These are phyloP conservation scores for Orthonychiurus folsomi DNA, from an alignment of 2,888 invertebrate species.

Conservation along the genomic window DNA sequence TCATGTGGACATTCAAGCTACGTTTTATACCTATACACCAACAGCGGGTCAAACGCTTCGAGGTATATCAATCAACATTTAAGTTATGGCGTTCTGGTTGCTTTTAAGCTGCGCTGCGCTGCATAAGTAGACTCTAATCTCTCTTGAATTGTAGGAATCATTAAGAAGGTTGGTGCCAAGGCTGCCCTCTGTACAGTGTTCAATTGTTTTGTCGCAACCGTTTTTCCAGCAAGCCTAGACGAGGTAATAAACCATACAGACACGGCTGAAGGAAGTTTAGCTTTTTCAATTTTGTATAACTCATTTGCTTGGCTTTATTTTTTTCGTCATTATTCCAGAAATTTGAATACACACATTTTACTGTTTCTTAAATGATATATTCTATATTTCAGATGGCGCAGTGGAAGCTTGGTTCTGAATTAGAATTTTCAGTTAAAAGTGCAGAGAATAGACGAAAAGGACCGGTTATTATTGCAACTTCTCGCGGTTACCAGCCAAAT, in stretches of 20 bases:
- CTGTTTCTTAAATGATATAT: neutral
- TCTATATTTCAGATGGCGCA: neutral
- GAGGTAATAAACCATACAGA: too few species aligned
- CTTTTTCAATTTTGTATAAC: too few species aligned
- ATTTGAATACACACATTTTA: neutral
- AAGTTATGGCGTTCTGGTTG: too few species aligned
- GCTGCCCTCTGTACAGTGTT: neutral
- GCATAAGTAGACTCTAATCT: too few species aligned
- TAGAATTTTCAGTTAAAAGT: neutral
- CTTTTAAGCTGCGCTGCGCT: too few species aligned
- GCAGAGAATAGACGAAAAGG: neutral
- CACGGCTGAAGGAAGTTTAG: too few species aligned
- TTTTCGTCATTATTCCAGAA: too few species aligned
- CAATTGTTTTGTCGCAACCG: neutral
- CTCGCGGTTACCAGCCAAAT: too few species aligned
- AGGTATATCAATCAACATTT: too few species aligned
- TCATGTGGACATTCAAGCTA: conserved; percentile 4
- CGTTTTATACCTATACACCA: conserved; percentile 9
- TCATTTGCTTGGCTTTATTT: too few species aligned
- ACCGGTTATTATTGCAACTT: too few species aligned
- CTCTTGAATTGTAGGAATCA: too few species aligned
- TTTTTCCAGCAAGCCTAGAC: neutral
- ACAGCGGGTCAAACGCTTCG: conserved; percentile 4
- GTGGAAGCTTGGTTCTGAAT: neutral
- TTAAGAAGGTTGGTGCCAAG: neutral